Percentiles rank a stretch among this genome's conserved stretches.
These are phyloP conservation scores for Perizoma flavofasciatum DNA, from an alignment of 2,888 invertebrate species.

Conservation along the genomic window DNA sequence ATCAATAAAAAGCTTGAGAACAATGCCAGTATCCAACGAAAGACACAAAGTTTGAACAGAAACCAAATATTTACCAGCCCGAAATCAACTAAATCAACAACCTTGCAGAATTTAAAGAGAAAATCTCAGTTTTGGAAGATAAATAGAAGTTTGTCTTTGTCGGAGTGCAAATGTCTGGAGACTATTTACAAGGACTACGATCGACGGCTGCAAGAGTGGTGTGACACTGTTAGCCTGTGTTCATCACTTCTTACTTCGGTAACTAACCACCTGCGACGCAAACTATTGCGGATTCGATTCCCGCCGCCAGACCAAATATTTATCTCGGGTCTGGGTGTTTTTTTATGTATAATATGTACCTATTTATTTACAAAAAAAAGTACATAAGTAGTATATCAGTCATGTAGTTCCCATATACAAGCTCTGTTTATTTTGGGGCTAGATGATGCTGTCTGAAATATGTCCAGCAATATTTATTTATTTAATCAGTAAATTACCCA, in stretches of 20 bases:
- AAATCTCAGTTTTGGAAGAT: slow-evolving; percentile 67
- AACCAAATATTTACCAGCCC: slow-evolving; percentile 61
- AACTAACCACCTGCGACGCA: too few species aligned
- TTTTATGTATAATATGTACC: too few species aligned
- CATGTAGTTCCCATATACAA: too few species aligned
- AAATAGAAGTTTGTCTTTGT: slow-evolving; percentile 52
- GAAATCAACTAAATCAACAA: slow-evolving; percentile 46
- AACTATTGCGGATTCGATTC: too few species aligned
- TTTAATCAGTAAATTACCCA: too few species aligned
- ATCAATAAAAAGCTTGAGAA: slow-evolving; percentile 51
- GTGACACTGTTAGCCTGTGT: slow-evolving; percentile 74
- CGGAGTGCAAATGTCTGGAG: slow-evolving; percentile 73
- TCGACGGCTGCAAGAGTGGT: slow-evolving; percentile 75
- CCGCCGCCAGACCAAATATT: too few species aligned
- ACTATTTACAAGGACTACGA: slow-evolving; percentile 76
- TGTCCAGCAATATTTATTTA: too few species aligned
- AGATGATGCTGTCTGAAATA: too few species aligned
- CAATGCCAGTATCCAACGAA: slow-evolving; percentile 46
- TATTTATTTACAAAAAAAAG: too few species aligned
- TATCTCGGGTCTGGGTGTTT: too few species aligned
- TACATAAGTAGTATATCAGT: too few species aligned
- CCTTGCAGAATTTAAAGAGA: slow-evolving; percentile 63
- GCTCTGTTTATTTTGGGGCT: too few species aligned
- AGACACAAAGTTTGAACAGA: slow-evolving; percentile 61
- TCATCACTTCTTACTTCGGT: slow-evolving; percentile 67